Evolutionary conservation across 2,797 vertebrate genomes (phyloP).

Genomic region (Odontamblyopus rebecca): DNA sequence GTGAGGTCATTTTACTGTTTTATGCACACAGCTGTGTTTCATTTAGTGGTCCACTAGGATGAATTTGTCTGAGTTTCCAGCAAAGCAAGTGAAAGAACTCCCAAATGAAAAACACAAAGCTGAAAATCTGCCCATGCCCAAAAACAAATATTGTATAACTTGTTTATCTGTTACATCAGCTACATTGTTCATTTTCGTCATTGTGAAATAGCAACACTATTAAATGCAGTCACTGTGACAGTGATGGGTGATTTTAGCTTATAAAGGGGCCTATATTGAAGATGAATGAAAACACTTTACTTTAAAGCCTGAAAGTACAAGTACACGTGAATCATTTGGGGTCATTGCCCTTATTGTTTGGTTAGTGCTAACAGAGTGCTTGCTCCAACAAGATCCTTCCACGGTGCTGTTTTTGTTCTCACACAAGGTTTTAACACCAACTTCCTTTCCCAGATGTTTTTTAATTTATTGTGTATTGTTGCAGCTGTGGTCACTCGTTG

Average conservation of each 20-base stretch:
- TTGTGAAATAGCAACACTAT: neutral
- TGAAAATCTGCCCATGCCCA: constrained; percentile 43
- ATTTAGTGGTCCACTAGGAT: constrained; percentile 39
- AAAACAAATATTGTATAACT: constrained; percentile 37
- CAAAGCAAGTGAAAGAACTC: constrained; percentile 41
- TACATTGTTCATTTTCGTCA: neutral
- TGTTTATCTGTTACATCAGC: constrained; percentile 1
- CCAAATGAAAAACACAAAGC: constrained; percentile 47
- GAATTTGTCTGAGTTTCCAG: constrained; percentile 48
- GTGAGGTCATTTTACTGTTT: constrained; percentile 25
- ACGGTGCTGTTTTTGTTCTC: constrained; percentile 24
- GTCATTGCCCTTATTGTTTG: constrained; percentile 19
- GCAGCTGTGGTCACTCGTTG: constrained; percentile 15
- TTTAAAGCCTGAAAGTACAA: neutral
- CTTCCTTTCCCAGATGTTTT: constrained; percentile 13
- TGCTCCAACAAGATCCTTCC: constrained; percentile 14
- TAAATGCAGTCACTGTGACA: neutral
- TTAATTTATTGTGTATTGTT: constrained; percentile 8
- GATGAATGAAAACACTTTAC: neutral
- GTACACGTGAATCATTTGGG: constrained; percentile 22
- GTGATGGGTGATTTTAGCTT: neutral
- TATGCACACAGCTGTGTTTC: constrained; percentile 28
- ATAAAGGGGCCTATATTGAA: neutral
- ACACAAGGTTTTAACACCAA: constrained; percentile 9
- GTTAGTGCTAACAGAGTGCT: neutral